Evolutionary conservation across 2,113 vertebrate genomes (phyloP).

Genomic region (Tetraodon nigroviridis): DNA sequence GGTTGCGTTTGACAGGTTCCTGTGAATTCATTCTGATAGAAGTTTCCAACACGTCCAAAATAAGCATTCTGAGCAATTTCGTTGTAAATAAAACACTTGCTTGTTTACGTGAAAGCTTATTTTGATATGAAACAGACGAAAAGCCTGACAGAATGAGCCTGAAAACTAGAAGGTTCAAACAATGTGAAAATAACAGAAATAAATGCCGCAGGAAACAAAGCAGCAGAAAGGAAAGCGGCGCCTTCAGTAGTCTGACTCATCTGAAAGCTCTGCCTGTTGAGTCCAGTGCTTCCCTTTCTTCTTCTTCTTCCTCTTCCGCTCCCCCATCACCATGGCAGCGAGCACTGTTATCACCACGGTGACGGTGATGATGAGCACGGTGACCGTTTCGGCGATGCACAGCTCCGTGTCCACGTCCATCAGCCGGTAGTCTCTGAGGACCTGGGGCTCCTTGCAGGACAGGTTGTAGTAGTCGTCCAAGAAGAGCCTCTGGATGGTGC

Average conservation of each 20-base stretch:
- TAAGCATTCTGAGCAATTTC: no score
- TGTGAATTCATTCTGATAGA: no score
- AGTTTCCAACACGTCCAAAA: no score
- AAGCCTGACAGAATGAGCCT: no score
- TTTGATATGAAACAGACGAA: no score
- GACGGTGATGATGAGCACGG: conserved; percentile 77
- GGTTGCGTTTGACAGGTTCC: background rate
- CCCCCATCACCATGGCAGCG: conserved; percentile 77
- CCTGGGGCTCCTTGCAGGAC: conserved; percentile 63
- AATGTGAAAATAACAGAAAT: no score
- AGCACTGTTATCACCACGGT: conserved; percentile 78
- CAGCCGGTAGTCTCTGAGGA: conserved; percentile 57
- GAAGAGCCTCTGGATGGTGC: conserved; percentile 71
- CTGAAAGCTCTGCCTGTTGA: conserved; percentile 67
- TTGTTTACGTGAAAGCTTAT: no score
- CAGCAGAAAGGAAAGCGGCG: background rate
- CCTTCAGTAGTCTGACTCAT: conserved; percentile 54
- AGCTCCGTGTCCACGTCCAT: conserved; percentile 70
- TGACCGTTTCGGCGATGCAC: conserved; percentile 79
- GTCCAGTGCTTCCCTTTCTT: conserved; percentile 75
- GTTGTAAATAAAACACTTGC: no score
- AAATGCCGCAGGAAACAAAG: background rate
- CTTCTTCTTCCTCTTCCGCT: conserved; percentile 75
- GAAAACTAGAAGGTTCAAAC: no score
- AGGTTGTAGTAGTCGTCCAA: conserved; percentile 77